These are phyloP conservation scores for Drosophila dives DNA, from an alignment of 2,888 invertebrate genomes.

Conservation along the genomic window DNA sequence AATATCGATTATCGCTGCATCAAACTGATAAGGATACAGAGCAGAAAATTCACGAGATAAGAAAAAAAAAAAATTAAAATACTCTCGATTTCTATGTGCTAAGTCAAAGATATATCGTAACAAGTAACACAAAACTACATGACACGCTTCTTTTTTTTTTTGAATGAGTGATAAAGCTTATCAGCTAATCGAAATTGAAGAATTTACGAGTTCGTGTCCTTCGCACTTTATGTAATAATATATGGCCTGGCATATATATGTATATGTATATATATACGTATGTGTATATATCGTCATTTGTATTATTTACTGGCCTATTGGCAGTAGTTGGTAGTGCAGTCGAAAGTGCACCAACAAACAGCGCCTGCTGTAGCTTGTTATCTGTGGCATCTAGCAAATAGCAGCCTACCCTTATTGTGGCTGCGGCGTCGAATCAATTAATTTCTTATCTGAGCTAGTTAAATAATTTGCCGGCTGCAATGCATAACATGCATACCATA, in stretches of 20 bases:
- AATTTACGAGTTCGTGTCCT: conserved; percentile 53
- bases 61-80: not conserved
- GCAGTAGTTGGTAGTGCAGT: not conserved
- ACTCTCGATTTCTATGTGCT: not conserved
- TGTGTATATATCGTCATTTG: not conserved
- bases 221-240: conserved; percentile 32
- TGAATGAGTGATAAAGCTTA: conserved; percentile 12
- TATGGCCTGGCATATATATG: conserved; percentile 15
- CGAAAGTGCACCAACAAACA: not conserved
- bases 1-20: not conserved
- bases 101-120: not conserved
- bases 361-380: conserved; percentile 20
- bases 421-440: conserved; percentile 51
- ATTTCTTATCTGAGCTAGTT: conserved; percentile 42
- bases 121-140: not conserved
- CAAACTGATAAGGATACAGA: not conserved
- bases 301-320: not conserved
- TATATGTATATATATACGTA: not conserved
- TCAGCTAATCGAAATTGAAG: conserved; percentile 48
- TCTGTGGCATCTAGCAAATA: conserved; percentile 50
- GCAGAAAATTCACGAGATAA: not conserved
- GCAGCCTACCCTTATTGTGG: conserved; percentile 40
- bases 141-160: not conserved
- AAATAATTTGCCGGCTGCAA: conserved; percentile 18
- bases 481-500: not conserved